Conservation (phyloP, 2,797 vertebrate genomes). For the Girardinus metallicus region DNA sequence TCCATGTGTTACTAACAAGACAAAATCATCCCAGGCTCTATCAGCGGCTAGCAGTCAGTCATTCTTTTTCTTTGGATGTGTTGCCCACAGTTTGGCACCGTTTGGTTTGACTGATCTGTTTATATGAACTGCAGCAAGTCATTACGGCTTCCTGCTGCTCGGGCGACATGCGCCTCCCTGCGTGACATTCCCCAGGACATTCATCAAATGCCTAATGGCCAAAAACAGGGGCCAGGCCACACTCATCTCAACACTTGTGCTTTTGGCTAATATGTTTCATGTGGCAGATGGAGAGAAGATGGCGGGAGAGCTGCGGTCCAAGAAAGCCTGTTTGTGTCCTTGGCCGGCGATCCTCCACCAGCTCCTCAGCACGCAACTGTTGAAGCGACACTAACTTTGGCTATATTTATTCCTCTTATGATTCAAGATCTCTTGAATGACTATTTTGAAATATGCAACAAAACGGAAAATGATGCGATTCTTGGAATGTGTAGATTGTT, state of each 20-base stretch:
- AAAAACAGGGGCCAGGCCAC: constrained; percentile 55
- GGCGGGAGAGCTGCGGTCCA: constrained; percentile 55
- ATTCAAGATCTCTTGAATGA: not conserved
- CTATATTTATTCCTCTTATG: not conserved
- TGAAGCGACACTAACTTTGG: not conserved
- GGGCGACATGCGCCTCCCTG: constrained; percentile 45
- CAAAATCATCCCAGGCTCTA: constrained; percentile 15
- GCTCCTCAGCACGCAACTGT: constrained; percentile 4
- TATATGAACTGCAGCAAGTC: constrained; percentile 57
- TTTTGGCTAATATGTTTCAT: constrained; percentile 47
- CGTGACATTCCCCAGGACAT: constrained; percentile 55
- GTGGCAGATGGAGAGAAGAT: constrained; percentile 64
- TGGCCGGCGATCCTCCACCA: constrained; percentile 22
- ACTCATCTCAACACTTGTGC: constrained; percentile 38
- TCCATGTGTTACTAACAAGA: constrained; percentile 5
- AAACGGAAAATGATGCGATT: not conserved
- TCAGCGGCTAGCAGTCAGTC: constrained; percentile 20
- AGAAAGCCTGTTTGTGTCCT: constrained; percentile 58
- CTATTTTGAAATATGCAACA: not conserved
- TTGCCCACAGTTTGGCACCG: constrained; percentile 48
- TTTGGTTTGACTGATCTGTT: constrained; percentile 64
- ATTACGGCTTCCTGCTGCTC: constrained; percentile 56
- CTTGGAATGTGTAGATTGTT: not conserved
- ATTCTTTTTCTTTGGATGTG: constrained; percentile 21
- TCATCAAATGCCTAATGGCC: constrained; percentile 72